Conservation (phyloP, 2,888 invertebrate genomes). For the Drosophila robusta region DNA sequence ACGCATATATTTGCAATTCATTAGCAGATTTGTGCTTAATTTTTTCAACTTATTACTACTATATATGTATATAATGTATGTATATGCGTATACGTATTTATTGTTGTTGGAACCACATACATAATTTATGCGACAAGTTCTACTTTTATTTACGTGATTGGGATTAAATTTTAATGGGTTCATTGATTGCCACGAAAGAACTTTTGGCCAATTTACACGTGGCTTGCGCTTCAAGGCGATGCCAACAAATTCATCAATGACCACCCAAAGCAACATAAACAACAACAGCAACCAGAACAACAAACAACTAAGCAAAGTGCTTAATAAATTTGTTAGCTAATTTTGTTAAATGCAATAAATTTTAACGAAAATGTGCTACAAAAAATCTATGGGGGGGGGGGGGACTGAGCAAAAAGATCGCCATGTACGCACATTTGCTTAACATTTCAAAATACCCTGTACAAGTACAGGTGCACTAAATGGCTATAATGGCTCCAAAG, state of each 20-base stretch:
- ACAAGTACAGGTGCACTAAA: neutral
- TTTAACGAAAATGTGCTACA: conserved; percentile 76
- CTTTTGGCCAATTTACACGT: conserved; percentile 67
- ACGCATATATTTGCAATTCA: conserved; percentile 79
- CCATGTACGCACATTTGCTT: conserved; percentile 64
- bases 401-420: conserved; percentile 37
- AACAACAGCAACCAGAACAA: neutral
- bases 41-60: conserved; percentile 55
- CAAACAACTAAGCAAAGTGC: conserved; percentile 56
- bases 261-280: conserved; percentile 33
- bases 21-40: conserved; percentile 68
- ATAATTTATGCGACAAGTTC: conserved; percentile 79
- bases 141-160: conserved; percentile 76
- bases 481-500: neutral
- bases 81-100: neutral
- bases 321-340: conserved; percentile 82
- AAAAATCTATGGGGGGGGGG: conserved; percentile 44
- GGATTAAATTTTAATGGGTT: conserved; percentile 78
- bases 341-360: conserved; percentile 82
- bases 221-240: conserved; percentile 32
- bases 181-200: conserved; percentile 67
- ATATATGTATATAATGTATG: conserved; percentile 16
- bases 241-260: conserved; percentile 68
- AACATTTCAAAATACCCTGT: conserved; percentile 50
- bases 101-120: conserved; percentile 50